These are phyloP conservation scores for Zootermopsis nevadensis DNA, from an alignment of 2,888 invertebrate genomes.

Conservation along the genomic window DNA sequence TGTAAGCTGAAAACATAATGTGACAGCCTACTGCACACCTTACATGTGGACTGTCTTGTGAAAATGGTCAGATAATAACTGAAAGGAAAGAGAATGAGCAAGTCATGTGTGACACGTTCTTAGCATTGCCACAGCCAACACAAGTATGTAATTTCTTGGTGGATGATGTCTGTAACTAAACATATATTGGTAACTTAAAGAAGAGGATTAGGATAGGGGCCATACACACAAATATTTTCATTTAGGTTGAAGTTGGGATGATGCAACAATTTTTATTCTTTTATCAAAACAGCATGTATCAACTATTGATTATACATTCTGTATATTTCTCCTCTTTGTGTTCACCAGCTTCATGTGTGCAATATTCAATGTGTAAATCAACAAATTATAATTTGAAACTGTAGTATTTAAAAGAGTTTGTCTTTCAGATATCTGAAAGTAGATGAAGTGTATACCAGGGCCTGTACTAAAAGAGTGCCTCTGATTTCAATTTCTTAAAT, in stretches of 20 bases:
- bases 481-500: no score
- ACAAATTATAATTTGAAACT: background rate
- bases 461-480: no score
- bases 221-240: no score
- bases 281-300: no score
- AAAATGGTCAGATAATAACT: background rate
- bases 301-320: no score
- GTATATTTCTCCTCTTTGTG: background rate
- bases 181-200: no score
- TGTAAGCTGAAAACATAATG: background rate
- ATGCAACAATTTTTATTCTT: background rate
- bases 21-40: background rate
- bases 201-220: no score
- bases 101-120: constrained; percentile 2
- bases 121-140: background rate
- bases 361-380: background rate
- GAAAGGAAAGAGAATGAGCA: background rate
- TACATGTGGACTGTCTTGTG: background rate
- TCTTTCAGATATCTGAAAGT: no score
- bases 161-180: no score
- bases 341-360: background rate
- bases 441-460: no score
- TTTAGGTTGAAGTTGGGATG: background rate
- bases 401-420: background rate
- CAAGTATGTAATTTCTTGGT: no score